These are phyloP conservation scores for Drosophila quinaria DNA, from an alignment of 2,888 invertebrate species.

Conservation along the genomic window DNA sequence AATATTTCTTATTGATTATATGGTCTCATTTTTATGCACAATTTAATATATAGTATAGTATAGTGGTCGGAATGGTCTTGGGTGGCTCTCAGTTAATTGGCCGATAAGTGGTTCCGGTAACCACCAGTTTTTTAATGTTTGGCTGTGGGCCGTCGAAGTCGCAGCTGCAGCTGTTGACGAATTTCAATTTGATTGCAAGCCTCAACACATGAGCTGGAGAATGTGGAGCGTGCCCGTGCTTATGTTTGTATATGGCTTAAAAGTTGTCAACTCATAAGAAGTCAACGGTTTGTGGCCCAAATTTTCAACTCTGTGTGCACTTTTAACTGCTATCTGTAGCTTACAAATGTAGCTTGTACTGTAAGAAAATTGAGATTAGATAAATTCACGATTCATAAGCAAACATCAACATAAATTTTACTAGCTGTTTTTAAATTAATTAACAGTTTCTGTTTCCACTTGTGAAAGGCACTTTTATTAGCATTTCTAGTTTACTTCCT, in stretches of 20 bases:
- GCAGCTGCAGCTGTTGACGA: slow-evolving; percentile 37
- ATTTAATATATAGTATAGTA: background rate
- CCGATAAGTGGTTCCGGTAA: slow-evolving; percentile 52
- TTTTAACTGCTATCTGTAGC: background rate
- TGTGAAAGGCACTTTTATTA: background rate
- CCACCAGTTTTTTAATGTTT: slow-evolving; percentile 22
- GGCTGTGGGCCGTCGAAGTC: background rate
- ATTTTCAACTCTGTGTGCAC: background rate
- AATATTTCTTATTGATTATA: slow-evolving; percentile 9
- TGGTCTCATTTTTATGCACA: slow-evolving; percentile 1
- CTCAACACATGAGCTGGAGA: slow-evolving; percentile 10
- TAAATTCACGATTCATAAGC: background rate
- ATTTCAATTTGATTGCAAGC: slow-evolving; percentile 31
- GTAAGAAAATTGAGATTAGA: background rate
- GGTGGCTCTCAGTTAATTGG: background rate
- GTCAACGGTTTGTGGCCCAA: slow-evolving; percentile 5
- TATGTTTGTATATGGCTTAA: slow-evolving; percentile 5
- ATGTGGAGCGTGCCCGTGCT: slow-evolving; percentile 33
- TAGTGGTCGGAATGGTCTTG: slow-evolving; percentile 7
- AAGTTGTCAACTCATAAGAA: background rate
- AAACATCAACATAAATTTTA: background rate
- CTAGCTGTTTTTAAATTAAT: background rate
- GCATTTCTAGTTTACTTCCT: no score
- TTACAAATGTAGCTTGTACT: background rate
- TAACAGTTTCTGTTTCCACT: background rate